Evolutionary conservation across 2,797 vertebrate species (phyloP).

Genomic region (Rhodeus uyekii): DNA sequence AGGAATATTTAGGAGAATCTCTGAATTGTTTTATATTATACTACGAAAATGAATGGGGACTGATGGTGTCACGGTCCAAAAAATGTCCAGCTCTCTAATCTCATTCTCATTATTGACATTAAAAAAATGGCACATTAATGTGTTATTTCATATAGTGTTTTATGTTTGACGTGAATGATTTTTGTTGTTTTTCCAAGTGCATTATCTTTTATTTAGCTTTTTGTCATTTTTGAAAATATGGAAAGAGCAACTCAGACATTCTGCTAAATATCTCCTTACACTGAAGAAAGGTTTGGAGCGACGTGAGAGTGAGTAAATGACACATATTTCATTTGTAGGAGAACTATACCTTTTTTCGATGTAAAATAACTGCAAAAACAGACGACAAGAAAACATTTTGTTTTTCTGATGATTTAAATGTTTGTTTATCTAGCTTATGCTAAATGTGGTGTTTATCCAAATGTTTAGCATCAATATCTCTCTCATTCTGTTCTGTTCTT

Average conservation of each 20-base stretch:
- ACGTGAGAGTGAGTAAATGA: background rate
- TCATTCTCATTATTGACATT: background rate
- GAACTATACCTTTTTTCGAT: background rate
- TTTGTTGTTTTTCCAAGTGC: background rate
- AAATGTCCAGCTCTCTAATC: background rate
- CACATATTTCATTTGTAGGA: background rate
- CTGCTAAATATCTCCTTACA: background rate
- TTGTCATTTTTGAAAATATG: background rate
- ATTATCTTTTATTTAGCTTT: background rate
- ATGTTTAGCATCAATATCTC: background rate
- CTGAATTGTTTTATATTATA: background rate
- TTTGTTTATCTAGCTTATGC: background rate
- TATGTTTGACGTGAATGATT: background rate
- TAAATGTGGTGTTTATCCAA: background rate
- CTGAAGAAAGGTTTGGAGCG: background rate
- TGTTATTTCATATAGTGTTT: background rate
- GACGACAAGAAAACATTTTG: background rate
- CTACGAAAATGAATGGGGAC: background rate
- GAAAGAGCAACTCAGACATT: background rate
- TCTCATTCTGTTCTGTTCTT: conserved; percentile 13
- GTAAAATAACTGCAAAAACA: background rate
- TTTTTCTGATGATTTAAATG: background rate
- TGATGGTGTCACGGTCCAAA: background rate
- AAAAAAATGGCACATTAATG: background rate
- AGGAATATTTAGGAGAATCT: background rate